These are phyloP conservation scores for Dermochelys coriacea DNA, from an alignment of 2,797 vertebrate species.

Conservation along the genomic window DNA sequence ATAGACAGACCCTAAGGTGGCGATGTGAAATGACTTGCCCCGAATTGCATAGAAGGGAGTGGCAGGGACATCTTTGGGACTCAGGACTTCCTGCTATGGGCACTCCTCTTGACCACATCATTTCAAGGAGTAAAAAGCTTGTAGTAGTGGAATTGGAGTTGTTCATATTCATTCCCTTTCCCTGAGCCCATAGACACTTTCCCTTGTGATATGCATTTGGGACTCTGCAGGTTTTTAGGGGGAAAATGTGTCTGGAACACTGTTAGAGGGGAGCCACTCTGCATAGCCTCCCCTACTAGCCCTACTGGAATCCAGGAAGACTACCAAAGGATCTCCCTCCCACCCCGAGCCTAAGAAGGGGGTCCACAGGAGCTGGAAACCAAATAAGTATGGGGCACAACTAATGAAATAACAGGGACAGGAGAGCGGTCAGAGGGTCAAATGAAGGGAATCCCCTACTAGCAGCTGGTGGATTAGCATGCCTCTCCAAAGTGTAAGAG, in stretches of 20 bases:
- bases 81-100: not conserved
- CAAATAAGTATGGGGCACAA: too few species aligned
- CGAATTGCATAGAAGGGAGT: slow-evolving; percentile 4
- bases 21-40: slow-evolving; percentile 24
- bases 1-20: not conserved
- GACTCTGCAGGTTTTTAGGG: slow-evolving; percentile 7
- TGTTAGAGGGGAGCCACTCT: not conserved
- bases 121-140: slow-evolving; percentile 9
- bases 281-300: not conserved
- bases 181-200: slow-evolving; percentile 32
- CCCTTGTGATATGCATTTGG: slow-evolving; percentile 10
- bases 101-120: slow-evolving; percentile 24
- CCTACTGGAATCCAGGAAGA: too few species aligned
- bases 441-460: not conserved
- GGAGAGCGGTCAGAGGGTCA: too few species aligned
- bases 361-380: too few species aligned
- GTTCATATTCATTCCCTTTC: slow-evolving; percentile 57
- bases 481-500: not conserved
- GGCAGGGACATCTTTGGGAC: slow-evolving; percentile 23
- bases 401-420: too few species aligned
- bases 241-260: slow-evolving; percentile 14
- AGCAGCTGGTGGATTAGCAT: not conserved
- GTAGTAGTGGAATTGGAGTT: not conserved
- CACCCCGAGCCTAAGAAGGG: too few species aligned
- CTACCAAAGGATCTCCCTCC: too few species aligned